These are phyloP conservation scores for Mellilla xanthometata DNA, from an alignment of 2,888 invertebrate species.

Conservation along the genomic window DNA sequence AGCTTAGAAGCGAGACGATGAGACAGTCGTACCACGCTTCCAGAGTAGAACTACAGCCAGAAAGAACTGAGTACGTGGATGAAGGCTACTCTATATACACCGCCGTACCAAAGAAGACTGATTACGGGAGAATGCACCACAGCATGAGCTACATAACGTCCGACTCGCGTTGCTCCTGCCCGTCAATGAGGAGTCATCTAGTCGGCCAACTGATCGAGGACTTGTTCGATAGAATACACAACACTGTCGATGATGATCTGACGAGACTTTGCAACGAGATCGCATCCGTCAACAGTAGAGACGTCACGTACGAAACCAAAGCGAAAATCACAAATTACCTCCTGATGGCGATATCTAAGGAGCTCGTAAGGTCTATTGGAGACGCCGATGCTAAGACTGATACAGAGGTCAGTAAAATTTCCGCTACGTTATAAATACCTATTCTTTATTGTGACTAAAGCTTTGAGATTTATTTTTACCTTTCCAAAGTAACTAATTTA, in stretches of 20 bases:
- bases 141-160: constrained; percentile 75
- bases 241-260: constrained; percentile 66
- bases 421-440: constrained; percentile 31
- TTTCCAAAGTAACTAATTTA: constrained; percentile 42
- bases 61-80: constrained; percentile 72
- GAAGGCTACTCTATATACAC: constrained; percentile 76
- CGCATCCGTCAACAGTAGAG: constrained; percentile 50
- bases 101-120: constrained; percentile 74
- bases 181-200: constrained; percentile 71
- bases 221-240: constrained; percentile 71
- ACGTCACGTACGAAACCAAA: constrained; percentile 68
- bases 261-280: constrained; percentile 68
- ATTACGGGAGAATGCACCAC: constrained; percentile 74
- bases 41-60: constrained; percentile 69
- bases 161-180: constrained; percentile 70
- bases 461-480: constrained; percentile 39
- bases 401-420: constrained; percentile 70
- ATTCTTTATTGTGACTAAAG: constrained; percentile 61
- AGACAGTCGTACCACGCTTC: constrained; percentile 71
- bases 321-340: constrained; percentile 78
- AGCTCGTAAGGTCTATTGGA: constrained; percentile 76
- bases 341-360: constrained; percentile 78
- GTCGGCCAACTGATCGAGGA: constrained; percentile 76
- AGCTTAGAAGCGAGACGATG: constrained; percentile 71
- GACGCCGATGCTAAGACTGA: constrained; percentile 79